These are phyloP conservation scores for Pheucticus melanocephalus DNA, from an alignment of 2,113 vertebrate genomes.

Conservation along the genomic window DNA sequence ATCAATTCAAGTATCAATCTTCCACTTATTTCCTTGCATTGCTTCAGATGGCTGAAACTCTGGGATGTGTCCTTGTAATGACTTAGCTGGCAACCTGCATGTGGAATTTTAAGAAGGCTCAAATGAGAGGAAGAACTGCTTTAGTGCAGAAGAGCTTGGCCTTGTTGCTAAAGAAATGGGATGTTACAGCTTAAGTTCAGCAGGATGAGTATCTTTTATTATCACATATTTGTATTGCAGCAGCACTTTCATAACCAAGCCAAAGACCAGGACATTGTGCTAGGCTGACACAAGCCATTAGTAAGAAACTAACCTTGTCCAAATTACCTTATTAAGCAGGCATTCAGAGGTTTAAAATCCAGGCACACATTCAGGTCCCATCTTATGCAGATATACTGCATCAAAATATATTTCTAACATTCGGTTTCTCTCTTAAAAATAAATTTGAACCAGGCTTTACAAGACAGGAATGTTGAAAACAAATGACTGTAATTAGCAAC, in stretches of 20 bases:
- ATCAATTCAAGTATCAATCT: slow-evolving; percentile 2
- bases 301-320: neutral
- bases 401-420: neutral
- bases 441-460: neutral
- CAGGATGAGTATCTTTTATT: neutral
- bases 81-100: neutral
- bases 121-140: slow-evolving; percentile 7
- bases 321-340: neutral
- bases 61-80: slow-evolving; percentile 6
- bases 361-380: neutral
- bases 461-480: neutral
- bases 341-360: neutral
- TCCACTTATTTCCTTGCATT: neutral
- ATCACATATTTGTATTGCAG: neutral
- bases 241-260: neutral
- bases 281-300: neutral
- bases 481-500: neutral
- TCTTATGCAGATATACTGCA: neutral
- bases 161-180: neutral
- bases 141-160: neutral
- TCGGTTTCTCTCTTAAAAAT: neutral
- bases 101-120: slow-evolving; percentile 38
- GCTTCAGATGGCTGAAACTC: neutral
- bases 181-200: slow-evolving; percentile 21
- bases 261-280: neutral